Evolutionary conservation across 23 tunicate genomes (phyloP), one percentile per base, ranked within the genome.

Genomic region (Diplosoma virens): DNA sequence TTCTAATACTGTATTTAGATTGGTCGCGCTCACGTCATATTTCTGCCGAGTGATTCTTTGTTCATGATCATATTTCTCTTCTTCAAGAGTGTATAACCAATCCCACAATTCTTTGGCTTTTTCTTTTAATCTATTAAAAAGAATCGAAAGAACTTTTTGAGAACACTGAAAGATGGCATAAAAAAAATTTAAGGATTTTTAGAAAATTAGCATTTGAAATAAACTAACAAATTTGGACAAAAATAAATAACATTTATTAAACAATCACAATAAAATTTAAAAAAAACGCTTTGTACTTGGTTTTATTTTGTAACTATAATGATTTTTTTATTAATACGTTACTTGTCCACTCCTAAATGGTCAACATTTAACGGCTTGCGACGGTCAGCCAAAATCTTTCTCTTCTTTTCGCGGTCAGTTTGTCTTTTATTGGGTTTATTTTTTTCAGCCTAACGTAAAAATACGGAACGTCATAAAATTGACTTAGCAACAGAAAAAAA

Each of bases 351-450:
- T 35, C 81, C 75, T 17, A 90, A 82, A 90, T 90, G 97, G 50
- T 90, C 97, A 56, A 90, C 75, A 75, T 90, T 90, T 32, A 90
- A 73, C n/a, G 97, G 87, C 70, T 90, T 90, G 9, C 87, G 60
- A 1, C 87, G 74, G 54, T 90, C 97, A 29, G 90, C 86, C 33
- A 90, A 58, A 29, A 33, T 18, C 61, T 90, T 90, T 74, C 69
- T 79, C 82, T 90, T 90, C 79, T 80, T 84, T 67, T 90, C 97
- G 3, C 97, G 86, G 3, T 90, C 97, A 9, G 97, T 90, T 73
- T 90, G 97, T 30, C 97, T 61, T 78, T 90, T 90, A 78, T 90
- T 90, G 37, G 97, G 97, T 52, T 90, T 90, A 81, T 90, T 90
- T 79, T 90, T 90, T 30, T 90, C 97, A 31, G 97, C 97, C 97